A percentile compares a stretch with the other conserved stretches of the same genome.
These are phyloP conservation scores for Dallia pectoralis DNA, from an alignment of 2,797 vertebrate species.

Conservation along the genomic window DNA sequence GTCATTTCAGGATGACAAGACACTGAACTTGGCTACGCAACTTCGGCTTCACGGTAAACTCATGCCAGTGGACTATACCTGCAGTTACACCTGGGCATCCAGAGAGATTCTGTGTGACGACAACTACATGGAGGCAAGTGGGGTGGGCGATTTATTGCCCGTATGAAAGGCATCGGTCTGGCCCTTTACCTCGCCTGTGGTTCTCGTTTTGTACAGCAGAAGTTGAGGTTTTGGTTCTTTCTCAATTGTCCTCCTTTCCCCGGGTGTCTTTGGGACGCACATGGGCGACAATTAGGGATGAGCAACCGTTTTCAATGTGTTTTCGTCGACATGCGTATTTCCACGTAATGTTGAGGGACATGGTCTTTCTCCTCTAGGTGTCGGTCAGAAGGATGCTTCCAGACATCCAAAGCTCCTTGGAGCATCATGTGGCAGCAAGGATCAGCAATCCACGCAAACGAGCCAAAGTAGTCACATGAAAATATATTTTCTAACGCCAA, in stretches of 20 bases:
- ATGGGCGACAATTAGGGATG: too few relatives aligned
- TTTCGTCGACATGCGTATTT: too few relatives aligned
- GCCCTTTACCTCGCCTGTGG: too few relatives aligned
- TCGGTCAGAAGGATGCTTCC: conserved; percentile 56
- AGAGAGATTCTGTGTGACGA: conserved; percentile 74
- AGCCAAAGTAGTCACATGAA: neutral
- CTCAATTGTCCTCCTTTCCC: too few relatives aligned
- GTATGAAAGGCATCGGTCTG: too few relatives aligned
- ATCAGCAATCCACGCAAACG: conserved; percentile 11
- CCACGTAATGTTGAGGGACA: neutral
- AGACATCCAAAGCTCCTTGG: conserved; percentile 27
- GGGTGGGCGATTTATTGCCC: neutral
- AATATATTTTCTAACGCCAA: neutral
- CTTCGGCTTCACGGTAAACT: conserved; percentile 50
- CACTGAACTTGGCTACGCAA: conserved; percentile 60
- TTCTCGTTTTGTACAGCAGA: too few relatives aligned
- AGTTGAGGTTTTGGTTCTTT: too few relatives aligned
- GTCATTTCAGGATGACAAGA: conserved; percentile 57
- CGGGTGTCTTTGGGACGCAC: too few relatives aligned
- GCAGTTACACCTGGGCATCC: conserved; percentile 62
- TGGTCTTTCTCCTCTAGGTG: conserved; percentile 53
- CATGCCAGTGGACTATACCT: conserved; percentile 64
- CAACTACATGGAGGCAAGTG: conserved; percentile 78
- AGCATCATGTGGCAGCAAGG: neutral
- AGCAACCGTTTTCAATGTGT: too few relatives aligned